Percentiles rank a stretch among this genome's conserved stretches.
Conservation (phyloP, 2,797 vertebrate genomes). For the Lycodopsis pacificus region DNA sequence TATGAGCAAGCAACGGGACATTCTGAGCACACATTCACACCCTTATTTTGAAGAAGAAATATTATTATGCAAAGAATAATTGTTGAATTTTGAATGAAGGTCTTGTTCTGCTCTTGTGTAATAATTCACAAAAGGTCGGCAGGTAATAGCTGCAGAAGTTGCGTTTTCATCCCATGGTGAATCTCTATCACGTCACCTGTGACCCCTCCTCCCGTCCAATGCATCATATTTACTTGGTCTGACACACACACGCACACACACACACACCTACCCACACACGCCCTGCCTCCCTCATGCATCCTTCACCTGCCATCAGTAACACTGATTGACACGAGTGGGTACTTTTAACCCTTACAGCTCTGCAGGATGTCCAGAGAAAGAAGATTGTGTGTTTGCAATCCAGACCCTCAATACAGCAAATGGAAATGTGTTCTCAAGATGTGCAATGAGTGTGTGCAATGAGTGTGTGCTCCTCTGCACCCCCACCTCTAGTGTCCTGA, state of each 20-base stretch:
- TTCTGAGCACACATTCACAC: not conserved
- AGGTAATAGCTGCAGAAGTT: constrained; percentile 29
- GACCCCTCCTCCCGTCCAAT: constrained; percentile 27
- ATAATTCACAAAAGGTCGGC: constrained; percentile 31
- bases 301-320: constrained; percentile 5
- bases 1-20: not conserved
- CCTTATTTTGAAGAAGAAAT: too few relatives aligned
- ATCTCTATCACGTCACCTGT: constrained; percentile 28
- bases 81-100: constrained; percentile 15
- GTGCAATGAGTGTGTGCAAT: constrained; percentile 53
- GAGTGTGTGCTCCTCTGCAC: constrained; percentile 24
- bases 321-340: not conserved
- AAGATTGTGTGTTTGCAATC: not conserved
- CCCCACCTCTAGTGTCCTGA: constrained; percentile 47
- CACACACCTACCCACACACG: not conserved
- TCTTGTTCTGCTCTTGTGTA: not conserved
- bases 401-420: constrained; percentile 16
- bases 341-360: constrained; percentile 1
- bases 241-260: constrained; percentile 1
- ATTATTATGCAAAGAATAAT: too few relatives aligned
- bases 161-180: constrained; percentile 5
- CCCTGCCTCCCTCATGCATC: not conserved
- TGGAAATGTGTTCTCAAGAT: constrained; percentile 55
- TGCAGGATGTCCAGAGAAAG: not conserved
- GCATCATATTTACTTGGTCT: constrained; percentile 5